A percentile compares a stretch with the other conserved stretches of the same genome.
These are phyloP conservation scores for Urosaurus nigricauda DNA, from an alignment of 2,797 vertebrate species.

Conservation along the genomic window DNA sequence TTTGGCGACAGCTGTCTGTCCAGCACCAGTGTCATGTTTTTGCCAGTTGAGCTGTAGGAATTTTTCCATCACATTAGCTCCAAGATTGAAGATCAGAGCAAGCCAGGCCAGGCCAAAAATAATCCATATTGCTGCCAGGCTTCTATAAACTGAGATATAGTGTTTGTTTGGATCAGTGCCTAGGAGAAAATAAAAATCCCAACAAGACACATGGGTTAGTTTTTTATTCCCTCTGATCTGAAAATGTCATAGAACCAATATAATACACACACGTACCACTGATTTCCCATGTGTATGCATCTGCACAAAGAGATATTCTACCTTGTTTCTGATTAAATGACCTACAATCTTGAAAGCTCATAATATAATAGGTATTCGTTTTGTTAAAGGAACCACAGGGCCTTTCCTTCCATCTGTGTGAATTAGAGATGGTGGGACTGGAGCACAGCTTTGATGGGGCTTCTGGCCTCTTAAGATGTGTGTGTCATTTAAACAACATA, in stretches of 20 bases:
- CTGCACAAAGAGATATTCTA: background rate
- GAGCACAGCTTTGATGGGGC: too few relatives aligned
- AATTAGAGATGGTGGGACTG: too few relatives aligned
- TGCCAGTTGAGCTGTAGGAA: conserved; percentile 75
- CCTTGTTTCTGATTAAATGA: background rate
- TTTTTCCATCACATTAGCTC: conserved; percentile 81
- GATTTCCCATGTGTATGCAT: background rate
- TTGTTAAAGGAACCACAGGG: background rate
- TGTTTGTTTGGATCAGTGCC: conserved; percentile 81
- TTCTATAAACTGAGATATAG: conserved; percentile 79
- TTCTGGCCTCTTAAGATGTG: too few relatives aligned
- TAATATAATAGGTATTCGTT: background rate
- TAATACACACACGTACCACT: background rate
- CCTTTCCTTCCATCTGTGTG: background rate
- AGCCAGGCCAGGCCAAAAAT: conserved; percentile 83
- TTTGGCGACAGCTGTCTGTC: conserved; percentile 59
- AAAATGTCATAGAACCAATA: background rate
- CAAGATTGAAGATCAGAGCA: conserved; percentile 79
- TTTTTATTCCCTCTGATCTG: background rate
- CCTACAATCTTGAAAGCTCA: background rate
- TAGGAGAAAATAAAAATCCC: conserved; percentile 59
- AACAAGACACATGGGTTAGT: conserved; percentile 38
- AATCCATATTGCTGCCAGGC: conserved; percentile 81
- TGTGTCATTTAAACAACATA: too few relatives aligned
- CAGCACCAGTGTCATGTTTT: conserved; percentile 53